Base-by-base conservation (phyloP, 2,888 invertebrate genomes). In the Euclidia mi region DNA sequence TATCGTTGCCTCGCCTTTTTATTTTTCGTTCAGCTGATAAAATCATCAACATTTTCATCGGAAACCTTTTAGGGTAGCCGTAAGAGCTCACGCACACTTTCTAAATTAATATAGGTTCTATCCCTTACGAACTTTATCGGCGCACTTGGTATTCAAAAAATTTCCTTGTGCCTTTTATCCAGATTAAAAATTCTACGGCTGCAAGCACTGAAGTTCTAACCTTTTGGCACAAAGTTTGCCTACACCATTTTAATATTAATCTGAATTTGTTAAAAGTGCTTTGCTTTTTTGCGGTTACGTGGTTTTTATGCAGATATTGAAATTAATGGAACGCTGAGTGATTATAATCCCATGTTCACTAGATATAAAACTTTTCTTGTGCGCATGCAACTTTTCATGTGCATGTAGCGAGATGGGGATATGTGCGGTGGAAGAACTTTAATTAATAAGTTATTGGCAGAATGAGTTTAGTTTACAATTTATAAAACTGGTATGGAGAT, bases 121-220 rank as follows among this genome's bases (percentile, higher is more conserved):
- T 59, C 29, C 17, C 49, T 43, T 28, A 52, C 52, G 44, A 56
- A 57, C 55, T 52, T 47, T 60, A 63, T 17, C 40, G 59, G 37
- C 58, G 53, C 37, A 43, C 48, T 68, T 65, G 50, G 52, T 63
- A 53, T 60, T 61, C 52, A 56, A 61, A 71, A n/a, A 65, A 60
- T 11, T 41, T 63, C 43, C 44, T 59, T 50, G 48, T 45, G 52
- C 68, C 74, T 78, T 79, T 79, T 74, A 79, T 66, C 67, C 60
- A 70, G 70, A 79, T 81, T 79, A 79, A 79, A 78, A 75, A 73
- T 61, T 75, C 69, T 69, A 49, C 43, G 38, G 55, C 37, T 49
- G 45, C 56, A 56, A 49, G 35, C 17, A 14, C 11, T 7, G 28
- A 29, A 49, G 38, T 15, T 47, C 44, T 53, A 55, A 59, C 55